A percentile compares a stretch with the other conserved stretches of the same genome.
phyloP scores from a whole-genome alignment of 2,888 invertebrate species.

The Omphaloscelis lunosa region DNA sequence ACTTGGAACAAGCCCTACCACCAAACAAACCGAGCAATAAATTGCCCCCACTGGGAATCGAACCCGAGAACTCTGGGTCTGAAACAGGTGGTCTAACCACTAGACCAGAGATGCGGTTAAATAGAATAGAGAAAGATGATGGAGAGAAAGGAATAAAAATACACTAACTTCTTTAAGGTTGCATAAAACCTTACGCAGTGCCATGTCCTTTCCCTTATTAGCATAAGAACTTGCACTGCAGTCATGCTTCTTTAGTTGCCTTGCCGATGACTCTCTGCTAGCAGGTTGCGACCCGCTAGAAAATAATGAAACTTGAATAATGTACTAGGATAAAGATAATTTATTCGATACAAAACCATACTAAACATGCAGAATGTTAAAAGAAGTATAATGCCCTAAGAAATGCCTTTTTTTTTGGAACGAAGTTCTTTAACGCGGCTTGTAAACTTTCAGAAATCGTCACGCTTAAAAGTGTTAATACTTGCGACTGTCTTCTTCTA shows the following conservation, averaged over 20 bases:
- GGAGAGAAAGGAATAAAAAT: background rate
- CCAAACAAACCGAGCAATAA: too few species aligned
- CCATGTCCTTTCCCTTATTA: conserved; percentile 56
- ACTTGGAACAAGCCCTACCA: too few species aligned
- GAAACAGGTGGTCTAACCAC: too few species aligned
- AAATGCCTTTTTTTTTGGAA: background rate
- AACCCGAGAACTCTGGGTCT: too few species aligned
- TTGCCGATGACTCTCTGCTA: background rate
- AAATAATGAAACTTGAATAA: background rate
- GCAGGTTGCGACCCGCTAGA: background rate
- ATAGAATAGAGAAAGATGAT: too few species aligned
- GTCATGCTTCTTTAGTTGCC: conserved; percentile 23
- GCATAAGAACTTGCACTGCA: conserved; percentile 38
- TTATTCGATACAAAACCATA: background rate
- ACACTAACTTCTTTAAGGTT: conserved; percentile 58
- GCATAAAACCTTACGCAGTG: conserved; percentile 79
- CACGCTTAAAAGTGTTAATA: too few species aligned
- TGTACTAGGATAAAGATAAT: background rate
- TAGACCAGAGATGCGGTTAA: too few species aligned
- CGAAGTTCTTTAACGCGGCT: too few species aligned
- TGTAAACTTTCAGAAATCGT: too few species aligned
- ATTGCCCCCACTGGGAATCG: too few species aligned
- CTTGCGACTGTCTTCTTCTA: too few species aligned
- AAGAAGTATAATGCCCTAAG: background rate
- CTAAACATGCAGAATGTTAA: background rate